These are phyloP conservation scores for Julus scandinavius DNA, from an alignment of 2,888 invertebrate species.

Conservation along the genomic window DNA sequence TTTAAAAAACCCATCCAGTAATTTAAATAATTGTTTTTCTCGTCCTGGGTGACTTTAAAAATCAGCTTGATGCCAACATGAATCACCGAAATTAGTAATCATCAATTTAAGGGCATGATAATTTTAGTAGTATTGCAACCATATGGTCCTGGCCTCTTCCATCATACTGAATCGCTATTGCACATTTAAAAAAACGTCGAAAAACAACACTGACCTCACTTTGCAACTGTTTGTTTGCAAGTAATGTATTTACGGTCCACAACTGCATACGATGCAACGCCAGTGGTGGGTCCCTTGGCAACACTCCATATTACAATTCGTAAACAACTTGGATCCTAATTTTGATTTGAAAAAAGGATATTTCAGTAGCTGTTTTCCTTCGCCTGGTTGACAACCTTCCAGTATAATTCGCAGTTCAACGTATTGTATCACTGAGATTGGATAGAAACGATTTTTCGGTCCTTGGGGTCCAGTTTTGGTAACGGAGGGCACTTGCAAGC, in stretches of 20 bases:
- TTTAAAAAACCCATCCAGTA: too few relatives aligned
- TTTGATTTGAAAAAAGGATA: background rate
- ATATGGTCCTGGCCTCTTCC: too few relatives aligned
- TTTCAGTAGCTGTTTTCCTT: background rate
- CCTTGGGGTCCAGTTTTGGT: constrained; percentile 41
- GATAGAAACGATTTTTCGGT: background rate
- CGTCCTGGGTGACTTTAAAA: too few relatives aligned
- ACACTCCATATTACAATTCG: background rate
- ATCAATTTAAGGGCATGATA: too few relatives aligned
- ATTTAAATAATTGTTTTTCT: too few relatives aligned
- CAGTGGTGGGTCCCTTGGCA: background rate
- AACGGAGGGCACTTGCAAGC: constrained; percentile 48
- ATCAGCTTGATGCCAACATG: too few relatives aligned
- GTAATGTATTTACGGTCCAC: background rate
- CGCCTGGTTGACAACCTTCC: background rate
- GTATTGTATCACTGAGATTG: background rate
- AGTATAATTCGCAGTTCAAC: background rate
- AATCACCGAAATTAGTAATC: too few relatives aligned
- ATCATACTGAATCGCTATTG: too few relatives aligned
- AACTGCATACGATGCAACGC: background rate
- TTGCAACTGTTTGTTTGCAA: background rate
- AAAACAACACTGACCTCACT: background rate
- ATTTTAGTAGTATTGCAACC: too few relatives aligned
- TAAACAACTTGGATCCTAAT: background rate
- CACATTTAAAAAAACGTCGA: background rate